Evolutionary conservation across 2,888 invertebrate genomes (phyloP).

Genomic region (Silvanus unidentatus): DNA sequence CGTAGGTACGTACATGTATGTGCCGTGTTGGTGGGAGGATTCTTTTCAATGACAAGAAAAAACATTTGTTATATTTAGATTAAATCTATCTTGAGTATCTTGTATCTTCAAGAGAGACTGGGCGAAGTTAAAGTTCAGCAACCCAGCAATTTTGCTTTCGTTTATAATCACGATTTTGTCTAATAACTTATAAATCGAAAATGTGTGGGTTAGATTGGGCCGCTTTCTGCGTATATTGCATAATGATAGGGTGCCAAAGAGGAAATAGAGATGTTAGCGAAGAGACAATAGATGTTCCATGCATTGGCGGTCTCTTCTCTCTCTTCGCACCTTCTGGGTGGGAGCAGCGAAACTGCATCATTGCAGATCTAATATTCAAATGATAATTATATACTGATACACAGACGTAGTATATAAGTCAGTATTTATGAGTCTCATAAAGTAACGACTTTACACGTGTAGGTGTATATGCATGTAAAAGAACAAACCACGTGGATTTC

Average conservation of each 20-base stretch:
- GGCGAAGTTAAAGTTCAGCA: no score
- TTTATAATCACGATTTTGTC: slow-evolving; percentile 6
- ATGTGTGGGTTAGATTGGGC: slow-evolving; percentile 25
- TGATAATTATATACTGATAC: slow-evolving; percentile 17
- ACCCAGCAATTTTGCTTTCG: neutral
- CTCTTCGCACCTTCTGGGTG: slow-evolving; percentile 19
- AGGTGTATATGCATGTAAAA: slow-evolving; percentile 10
- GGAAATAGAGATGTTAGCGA: slow-evolving; percentile 32
- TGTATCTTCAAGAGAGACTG: no score
- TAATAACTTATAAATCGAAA: slow-evolving; percentile 7
- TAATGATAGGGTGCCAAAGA: slow-evolving; percentile 30
- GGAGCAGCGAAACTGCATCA: slow-evolving; percentile 16
- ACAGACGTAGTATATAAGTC: slow-evolving; percentile 5
- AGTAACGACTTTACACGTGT: slow-evolving; percentile 13
- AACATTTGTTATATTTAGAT: no score
- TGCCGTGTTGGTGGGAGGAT: no score
- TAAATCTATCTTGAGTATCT: no score
- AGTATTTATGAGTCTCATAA: slow-evolving; percentile 12
- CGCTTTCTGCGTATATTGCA: slow-evolving; percentile 16
- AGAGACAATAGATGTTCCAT: slow-evolving; percentile 28
- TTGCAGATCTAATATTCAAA: slow-evolving; percentile 21
- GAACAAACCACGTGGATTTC: neutral
- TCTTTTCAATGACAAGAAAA: no score
- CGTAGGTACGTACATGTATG: no score
- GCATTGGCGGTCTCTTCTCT: slow-evolving; percentile 16